Evolutionary conservation across 2,113 vertebrate species (phyloP).

Genomic region (Chrysochloris asiatica): DNA sequence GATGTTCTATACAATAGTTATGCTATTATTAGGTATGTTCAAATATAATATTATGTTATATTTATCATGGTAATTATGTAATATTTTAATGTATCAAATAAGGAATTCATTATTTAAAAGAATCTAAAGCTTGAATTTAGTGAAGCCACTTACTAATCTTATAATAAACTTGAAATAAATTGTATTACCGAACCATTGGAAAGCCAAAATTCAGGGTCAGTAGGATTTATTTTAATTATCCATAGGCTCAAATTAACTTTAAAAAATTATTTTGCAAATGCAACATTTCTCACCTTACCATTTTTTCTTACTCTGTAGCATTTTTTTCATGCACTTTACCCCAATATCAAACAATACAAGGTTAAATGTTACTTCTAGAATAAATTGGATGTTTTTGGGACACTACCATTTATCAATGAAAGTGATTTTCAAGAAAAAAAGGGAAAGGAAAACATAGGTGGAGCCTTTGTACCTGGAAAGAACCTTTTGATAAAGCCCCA

Average conservation of each 20-base stretch:
- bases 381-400: not conserved
- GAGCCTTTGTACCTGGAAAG: not conserved
- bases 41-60: not conserved
- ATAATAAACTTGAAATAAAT: not conserved
- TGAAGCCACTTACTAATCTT: not conserved
- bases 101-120: not conserved
- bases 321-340: no score
- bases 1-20: not conserved
- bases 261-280: not conserved
- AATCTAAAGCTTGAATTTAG: not conserved
- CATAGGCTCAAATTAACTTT: not conserved
- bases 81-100: no score
- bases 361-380: not conserved
- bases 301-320: no score
- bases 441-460: not conserved
- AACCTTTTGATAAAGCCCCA: slow-evolving; percentile 37
- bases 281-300: not conserved
- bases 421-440: slow-evolving; percentile 25
- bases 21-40: not conserved
- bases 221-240: not conserved
- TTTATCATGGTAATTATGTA: no score
- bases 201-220: not conserved
- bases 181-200: not conserved
- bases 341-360: no score
- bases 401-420: not conserved